A percentile compares a stretch with the other conserved stretches of the same genome.
Evolutionary conservation across 2,797 vertebrate species (phyloP).

Genomic region (Trachops cirrhosus): DNA sequence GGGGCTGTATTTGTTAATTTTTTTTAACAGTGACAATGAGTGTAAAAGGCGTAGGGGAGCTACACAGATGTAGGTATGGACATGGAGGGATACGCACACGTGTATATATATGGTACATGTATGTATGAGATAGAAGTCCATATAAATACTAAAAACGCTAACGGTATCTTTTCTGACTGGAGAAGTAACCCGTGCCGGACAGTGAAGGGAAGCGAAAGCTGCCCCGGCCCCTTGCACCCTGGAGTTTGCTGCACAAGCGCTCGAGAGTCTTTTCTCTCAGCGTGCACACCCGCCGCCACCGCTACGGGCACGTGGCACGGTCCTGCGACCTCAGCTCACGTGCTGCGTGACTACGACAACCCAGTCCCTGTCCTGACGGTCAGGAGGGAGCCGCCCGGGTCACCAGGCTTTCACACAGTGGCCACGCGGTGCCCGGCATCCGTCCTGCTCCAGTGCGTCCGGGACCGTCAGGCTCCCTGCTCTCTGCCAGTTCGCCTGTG

Average conservation of each 20-base stretch:
- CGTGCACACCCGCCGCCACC: too few relatives aligned
- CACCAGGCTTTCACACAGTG: too few relatives aligned
- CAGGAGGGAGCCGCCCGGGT: not conserved
- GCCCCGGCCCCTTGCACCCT: rapidly evolving
- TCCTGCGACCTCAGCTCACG: not conserved
- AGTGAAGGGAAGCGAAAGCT: not conserved
- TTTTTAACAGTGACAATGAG: not conserved
- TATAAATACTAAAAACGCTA: not conserved
- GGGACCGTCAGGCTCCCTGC: not conserved
- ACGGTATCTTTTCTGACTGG: not conserved
- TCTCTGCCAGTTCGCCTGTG: not conserved
- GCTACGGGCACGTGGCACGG: rapidly evolving
- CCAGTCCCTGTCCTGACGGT: not conserved
- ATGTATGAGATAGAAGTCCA: not conserved
- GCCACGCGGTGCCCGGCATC: rapidly evolving
- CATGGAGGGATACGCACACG: not conserved
- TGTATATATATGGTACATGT: too few relatives aligned
- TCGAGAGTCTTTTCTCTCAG: not conserved
- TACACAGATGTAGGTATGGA: rapidly evolving
- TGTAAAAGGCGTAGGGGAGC: not conserved
- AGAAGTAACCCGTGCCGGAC: not conserved
- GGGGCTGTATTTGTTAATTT: too few relatives aligned
- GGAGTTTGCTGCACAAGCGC: not conserved
- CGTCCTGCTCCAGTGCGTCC: not conserved
- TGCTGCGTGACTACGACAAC: not conserved